Base-by-base conservation (phyloP, 37 sponge, comb jelly and placozoan genomes). In the Spongilla lacustris region DNA sequence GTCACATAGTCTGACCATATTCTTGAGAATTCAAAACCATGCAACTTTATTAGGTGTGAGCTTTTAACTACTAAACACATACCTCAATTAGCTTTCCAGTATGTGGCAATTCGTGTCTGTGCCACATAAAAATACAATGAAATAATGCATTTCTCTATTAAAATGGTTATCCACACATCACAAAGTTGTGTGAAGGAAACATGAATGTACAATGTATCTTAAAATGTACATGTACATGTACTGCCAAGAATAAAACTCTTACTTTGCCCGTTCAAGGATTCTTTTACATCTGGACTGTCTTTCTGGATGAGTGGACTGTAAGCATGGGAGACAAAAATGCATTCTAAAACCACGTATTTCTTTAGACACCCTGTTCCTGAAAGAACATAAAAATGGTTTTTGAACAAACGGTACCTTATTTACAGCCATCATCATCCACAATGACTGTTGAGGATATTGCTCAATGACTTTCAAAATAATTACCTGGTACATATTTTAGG, bases 391-490 rank as follows among this genome's bases (percentile, higher is more conserved):
- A 34, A 49, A 34, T 30, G 41, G n/a, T 50, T 19, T 34, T 26
- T 58, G 67, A 19, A n/a, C 50, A n/a, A 50, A n/a, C 30, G 3
- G 68, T 75, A 94, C 94, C 87, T 96, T 96, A 80, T 81, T 89
- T 23, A 96, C 92, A 50, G 96, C 96, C 71, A 93, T 85, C 96
- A 96, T 94, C 94, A 96, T 91, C 96, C 96, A 96, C 38, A 96
- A 74, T 11, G 92, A 76, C 36, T 96, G 96, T 73, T 96, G 96
- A 79, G 96, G 94, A 80, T 86, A 96, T 30, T 87, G 77, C 76
- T 81, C 67, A 21, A 96, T 36, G 46, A 96, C 72, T 71, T 94
- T 96, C 73, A 92, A 74, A 14, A 96, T 83, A 14, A 96, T 91
- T 24, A 80, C 76, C 96, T 96, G 38, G 9, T 58, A 17, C 21